These are phyloP conservation scores for Sturmia bella DNA, from an alignment of 2,888 invertebrate genomes.

Conservation along the genomic window DNA sequence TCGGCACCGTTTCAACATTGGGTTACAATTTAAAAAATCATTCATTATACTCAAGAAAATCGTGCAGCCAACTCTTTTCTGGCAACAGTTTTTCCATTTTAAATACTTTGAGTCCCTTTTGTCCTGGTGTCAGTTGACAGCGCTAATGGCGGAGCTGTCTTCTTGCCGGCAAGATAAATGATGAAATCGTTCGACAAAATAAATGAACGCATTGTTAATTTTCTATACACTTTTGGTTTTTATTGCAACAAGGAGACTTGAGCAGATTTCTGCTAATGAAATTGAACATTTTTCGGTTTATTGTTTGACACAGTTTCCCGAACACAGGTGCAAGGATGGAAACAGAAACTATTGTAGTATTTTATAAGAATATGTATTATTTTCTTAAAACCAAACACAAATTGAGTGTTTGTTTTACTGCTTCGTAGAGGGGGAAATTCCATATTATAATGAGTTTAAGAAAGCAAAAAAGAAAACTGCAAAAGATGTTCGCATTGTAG, in stretches of 20 bases:
- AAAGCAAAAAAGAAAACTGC: too few species aligned
- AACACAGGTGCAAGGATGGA: too few species aligned
- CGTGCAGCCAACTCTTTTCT: slow-evolving; percentile 7
- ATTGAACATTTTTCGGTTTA: too few species aligned
- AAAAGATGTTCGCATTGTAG: too few species aligned
- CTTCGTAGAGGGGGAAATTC: too few species aligned
- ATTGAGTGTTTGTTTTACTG: too few species aligned
- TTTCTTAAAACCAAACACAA: too few species aligned
- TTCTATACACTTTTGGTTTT: slow-evolving; percentile 32
- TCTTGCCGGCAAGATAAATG: slow-evolving; percentile 52
- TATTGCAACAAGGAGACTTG: not conserved
- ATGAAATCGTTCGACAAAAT: slow-evolving; percentile 11
- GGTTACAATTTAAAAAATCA: slow-evolving; percentile 9
- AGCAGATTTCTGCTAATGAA: too few species aligned
- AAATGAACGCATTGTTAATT: slow-evolving; percentile 11
- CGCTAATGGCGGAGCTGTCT: slow-evolving; percentile 57
- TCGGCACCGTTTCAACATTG: not conserved
- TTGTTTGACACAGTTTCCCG: too few species aligned
- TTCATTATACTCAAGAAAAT: slow-evolving; percentile 15
- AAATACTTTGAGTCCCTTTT: slow-evolving; percentile 23
- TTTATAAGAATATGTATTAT: too few species aligned
- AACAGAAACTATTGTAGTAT: too few species aligned
- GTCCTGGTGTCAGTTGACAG: slow-evolving; percentile 25
- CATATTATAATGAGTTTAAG: too few species aligned
- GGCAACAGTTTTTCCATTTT: slow-evolving; percentile 24